A percentile compares a stretch with the other conserved stretches of the same genome.
phyloP scores from a whole-genome alignment of 2,113 vertebrate genomes.

The Embiotoca jacksoni region DNA sequence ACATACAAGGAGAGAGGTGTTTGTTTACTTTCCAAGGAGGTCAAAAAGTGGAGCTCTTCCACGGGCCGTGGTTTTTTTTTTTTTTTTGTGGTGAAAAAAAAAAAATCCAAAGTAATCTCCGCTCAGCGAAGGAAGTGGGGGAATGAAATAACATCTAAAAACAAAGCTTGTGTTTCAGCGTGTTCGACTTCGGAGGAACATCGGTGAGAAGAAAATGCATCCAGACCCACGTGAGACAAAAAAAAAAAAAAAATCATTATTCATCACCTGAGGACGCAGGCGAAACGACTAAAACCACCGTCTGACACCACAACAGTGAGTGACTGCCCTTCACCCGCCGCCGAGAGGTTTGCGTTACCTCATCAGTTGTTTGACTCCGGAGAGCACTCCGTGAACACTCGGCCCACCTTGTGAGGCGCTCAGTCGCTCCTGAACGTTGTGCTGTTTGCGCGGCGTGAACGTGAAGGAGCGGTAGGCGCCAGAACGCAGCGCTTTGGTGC shows the following conservation, averaged over 20 bases:
- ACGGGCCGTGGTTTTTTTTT: not conserved
- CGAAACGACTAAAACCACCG: not conserved
- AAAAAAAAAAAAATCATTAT: not conserved
- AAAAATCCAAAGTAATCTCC: not conserved
- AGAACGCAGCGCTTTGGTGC: slow-evolving; percentile 91
- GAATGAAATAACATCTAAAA: not conserved
- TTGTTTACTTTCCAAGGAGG: not conserved
- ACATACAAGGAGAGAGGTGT: slow-evolving; percentile 6
- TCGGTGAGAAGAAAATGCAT: not conserved
- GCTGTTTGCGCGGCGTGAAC: slow-evolving; percentile 87
- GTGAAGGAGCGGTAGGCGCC: slow-evolving; percentile 95
- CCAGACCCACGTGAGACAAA: slow-evolving; percentile 17
- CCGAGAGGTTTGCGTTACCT: slow-evolving; percentile 75
- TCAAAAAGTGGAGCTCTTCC: not conserved
- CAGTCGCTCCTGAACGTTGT: slow-evolving; percentile 83
- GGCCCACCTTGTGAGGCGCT: slow-evolving; percentile 81
- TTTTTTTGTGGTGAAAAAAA: slow-evolving; percentile 7
- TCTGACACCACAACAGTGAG: slow-evolving; percentile 55
- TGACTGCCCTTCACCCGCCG: slow-evolving; percentile 40
- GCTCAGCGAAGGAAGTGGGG: slow-evolving; percentile 8
- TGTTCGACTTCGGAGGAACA: not conserved
- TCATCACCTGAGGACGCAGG: not conserved
- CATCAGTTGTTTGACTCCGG: slow-evolving; percentile 79
- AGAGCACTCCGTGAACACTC: slow-evolving; percentile 78
- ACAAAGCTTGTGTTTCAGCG: not conserved